A percentile compares a stretch with the other conserved stretches of the same genome.
phyloP scores from a whole-genome alignment of 92 coral and sea anemone genomes.

The Parazoanthus darwini region DNA sequence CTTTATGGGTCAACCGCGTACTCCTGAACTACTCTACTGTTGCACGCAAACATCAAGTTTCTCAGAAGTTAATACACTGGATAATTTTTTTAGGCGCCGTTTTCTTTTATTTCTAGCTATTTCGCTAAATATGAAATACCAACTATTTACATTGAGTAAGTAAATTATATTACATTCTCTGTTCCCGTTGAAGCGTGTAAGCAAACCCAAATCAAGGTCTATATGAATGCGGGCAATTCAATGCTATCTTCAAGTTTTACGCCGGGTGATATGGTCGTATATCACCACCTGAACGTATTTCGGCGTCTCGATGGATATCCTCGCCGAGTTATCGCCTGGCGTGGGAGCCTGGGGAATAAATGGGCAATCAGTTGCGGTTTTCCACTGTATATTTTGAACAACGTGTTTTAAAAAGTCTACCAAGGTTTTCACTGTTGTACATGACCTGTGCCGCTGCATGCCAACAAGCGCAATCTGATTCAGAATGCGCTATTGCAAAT shows the following conservation, averaged over 20 bases:
- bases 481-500: background rate
- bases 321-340: slow-evolving; percentile 96
- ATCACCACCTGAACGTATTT: slow-evolving; percentile 91
- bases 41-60: background rate
- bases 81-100: background rate
- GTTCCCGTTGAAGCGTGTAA: background rate
- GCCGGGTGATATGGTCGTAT: slow-evolving; percentile 95
- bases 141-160: background rate
- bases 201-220: background rate
- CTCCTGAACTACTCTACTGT: background rate
- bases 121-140: background rate
- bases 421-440: background rate
- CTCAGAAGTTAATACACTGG: background rate
- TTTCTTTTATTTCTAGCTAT: background rate
- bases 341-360: slow-evolving; percentile 66
- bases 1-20: background rate
- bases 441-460: too few relatives aligned
- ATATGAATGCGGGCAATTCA: background rate
- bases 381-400: too few relatives aligned
- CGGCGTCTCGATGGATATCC: slow-evolving; percentile 82
- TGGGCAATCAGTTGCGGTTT: too few relatives aligned
- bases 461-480: too few relatives aligned
- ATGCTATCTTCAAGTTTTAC: slow-evolving; percentile 65
- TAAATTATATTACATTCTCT: background rate
- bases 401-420: too few relatives aligned